Evolutionary conservation across 2,888 invertebrate genomes (phyloP), one percentile per base, ranked within the genome.

Genomic region (Nephrotoma flavescens): DNA sequence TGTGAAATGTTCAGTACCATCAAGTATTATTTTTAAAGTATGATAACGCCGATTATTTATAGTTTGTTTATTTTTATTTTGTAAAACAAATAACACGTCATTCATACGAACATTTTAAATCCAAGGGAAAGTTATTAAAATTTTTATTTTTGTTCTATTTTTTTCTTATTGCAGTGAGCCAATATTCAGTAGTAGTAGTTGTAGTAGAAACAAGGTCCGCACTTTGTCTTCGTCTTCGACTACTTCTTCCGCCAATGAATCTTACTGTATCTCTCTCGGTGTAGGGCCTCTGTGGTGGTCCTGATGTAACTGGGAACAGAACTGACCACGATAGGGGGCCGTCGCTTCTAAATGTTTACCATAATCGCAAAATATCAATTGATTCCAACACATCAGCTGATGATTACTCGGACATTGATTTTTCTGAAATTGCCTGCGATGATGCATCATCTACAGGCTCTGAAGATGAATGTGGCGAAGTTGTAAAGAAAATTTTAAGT

Each of bases 201-300:
- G 90, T 90, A 91, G 91, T 90, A 90, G 90, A 89, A 91, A 90
- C 86, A 90, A 90, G 86, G 42, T 88, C 87, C 92, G 92, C 87
- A 91, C 91, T 87, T 90, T 90, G 88, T 92, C 92, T 88, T 90
- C 91, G 89, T 92, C 92, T 88, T 94, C 95, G 91, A 92, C 94
- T 91, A 94, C 94, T 92, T 94, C 93, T 90, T 94, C 94, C 91
- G 94, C 94, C 92, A 94, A 94, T 93, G 94, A 95, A 91, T 95
- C 94, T 91, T 95, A 94, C 92, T 95, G 94, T 94, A 94, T 95
- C 94, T 95, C 97, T 96, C 96, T 98, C 96, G 98, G 97, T 93
- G 96, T 97, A 94, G 98, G 98, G 98, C 98, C 98, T 98, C 98
- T 96, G 98, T 98, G 92, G 92, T 98, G 98, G 96, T 98, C 98